Conservation (phyloP, 2,113 vertebrate species). For the Gallinago jamesoni region DNA sequence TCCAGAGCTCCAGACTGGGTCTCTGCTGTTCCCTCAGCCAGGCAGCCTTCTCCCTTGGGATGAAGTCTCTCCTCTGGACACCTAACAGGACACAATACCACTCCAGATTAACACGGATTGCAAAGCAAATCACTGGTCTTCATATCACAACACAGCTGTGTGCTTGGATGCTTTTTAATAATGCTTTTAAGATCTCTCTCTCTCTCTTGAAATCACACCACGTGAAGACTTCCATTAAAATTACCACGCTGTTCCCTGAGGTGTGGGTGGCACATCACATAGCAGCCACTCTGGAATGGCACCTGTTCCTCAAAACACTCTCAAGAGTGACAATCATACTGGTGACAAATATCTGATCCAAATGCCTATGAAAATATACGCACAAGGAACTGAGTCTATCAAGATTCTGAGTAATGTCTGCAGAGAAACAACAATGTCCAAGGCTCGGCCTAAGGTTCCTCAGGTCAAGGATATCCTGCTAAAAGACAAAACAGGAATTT, state of each 20-base stretch:
- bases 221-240: neutral
- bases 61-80: neutral
- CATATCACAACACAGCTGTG: neutral
- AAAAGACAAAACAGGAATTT: constrained; percentile 77
- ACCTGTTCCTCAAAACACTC: neutral
- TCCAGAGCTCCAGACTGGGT: neutral
- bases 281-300: neutral
- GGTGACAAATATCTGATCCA: neutral
- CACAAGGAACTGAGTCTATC: neutral
- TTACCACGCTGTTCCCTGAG: neutral
- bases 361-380: neutral
- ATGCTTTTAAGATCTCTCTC: neutral
- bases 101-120: neutral
- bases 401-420: neutral
- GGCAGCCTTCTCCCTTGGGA: neutral
- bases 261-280: neutral
- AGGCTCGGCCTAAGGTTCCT: neutral
- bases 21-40: neutral
- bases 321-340: neutral
- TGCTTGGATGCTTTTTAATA: neutral
- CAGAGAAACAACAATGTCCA: neutral
- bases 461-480: neutral
- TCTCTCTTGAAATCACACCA: neutral
- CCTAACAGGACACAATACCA: neutral
- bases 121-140: neutral